A percentile compares a stretch with the other conserved stretches of the same genome.
Evolutionary conservation across 2,797 vertebrate species (phyloP).

Genomic region (Tokudaia tokunoshimensis): DNA sequence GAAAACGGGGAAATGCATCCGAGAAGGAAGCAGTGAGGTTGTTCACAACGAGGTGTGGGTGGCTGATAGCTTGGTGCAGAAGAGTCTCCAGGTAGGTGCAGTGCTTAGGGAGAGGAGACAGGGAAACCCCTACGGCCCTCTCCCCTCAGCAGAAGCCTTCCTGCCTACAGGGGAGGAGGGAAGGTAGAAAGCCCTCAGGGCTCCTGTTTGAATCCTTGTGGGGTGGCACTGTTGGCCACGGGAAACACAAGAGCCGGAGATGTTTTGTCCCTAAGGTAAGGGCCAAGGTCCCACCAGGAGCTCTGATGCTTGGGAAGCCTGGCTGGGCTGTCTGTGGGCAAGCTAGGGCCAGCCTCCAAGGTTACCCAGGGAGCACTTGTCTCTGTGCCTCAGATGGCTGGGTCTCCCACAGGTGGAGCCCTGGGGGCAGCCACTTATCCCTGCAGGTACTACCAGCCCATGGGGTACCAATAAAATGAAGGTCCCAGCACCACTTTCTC

Average conservation of each 20-base stretch:
- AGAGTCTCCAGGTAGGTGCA: neutral
- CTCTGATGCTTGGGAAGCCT: neutral
- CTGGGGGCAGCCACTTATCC: neutral
- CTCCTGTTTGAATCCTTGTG: no score
- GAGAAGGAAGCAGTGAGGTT: no score
- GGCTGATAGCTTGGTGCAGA: neutral
- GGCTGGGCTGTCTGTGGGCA: neutral
- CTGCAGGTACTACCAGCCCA: neutral
- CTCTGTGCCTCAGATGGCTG: neutral
- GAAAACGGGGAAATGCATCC: neutral
- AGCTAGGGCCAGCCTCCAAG: neutral
- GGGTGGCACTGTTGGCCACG: no score
- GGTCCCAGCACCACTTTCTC: neutral
- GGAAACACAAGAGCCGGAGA: neutral
- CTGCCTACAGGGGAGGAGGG: neutral
- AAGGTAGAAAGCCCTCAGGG: no score
- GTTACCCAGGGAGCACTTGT: neutral
- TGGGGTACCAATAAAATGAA: fast-evolving
- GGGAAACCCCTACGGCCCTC: neutral
- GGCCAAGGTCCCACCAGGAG: neutral
- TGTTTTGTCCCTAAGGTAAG: neutral
- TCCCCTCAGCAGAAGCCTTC: neutral
- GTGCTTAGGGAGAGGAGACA: neutral
- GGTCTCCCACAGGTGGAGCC: neutral
- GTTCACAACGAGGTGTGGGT: neutral